Conservation (phyloP, 1,140 invertebrate species). For the Cotesia vestalis region DNA sequence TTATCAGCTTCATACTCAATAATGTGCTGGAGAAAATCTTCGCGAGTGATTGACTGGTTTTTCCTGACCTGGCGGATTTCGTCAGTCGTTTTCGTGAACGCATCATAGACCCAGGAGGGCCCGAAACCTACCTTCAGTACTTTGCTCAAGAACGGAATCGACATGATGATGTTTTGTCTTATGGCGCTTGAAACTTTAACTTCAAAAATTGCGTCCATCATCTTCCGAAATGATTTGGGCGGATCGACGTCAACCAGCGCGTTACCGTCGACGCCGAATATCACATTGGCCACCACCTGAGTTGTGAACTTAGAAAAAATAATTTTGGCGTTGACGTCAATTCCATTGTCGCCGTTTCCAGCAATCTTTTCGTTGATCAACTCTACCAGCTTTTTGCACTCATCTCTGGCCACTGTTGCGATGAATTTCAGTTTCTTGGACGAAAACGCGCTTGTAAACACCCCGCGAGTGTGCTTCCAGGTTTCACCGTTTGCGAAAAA, state of each 20-base stretch:
- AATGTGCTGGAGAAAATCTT: slow-evolving; percentile 50
- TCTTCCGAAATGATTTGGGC: slow-evolving; percentile 23
- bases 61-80: slow-evolving; percentile 44
- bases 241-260: slow-evolving; percentile 48
- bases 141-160: slow-evolving; percentile 35
- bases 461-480: slow-evolving; percentile 39
- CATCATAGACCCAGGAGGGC: slow-evolving; percentile 36
- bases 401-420: slow-evolving; percentile 19
- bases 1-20: slow-evolving; percentile 42
- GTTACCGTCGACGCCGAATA: slow-evolving; percentile 45
- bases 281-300: slow-evolving; percentile 43
- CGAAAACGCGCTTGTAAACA: slow-evolving; percentile 39
- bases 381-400: slow-evolving; percentile 32
- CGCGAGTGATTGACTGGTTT: slow-evolving; percentile 29
- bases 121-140: slow-evolving; percentile 35
- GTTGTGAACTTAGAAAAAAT: slow-evolving; percentile 47
- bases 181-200: neutral
- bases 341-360: slow-evolving; percentile 29
- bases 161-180: neutral
- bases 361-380: slow-evolving; percentile 41
- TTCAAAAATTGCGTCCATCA: slow-evolving; percentile 24
- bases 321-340: slow-evolving; percentile 44
- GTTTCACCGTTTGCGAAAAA: slow-evolving; percentile 47
- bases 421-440: slow-evolving; percentile 41
- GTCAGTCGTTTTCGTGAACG: slow-evolving; percentile 39